Conservation (phyloP, 2,888 invertebrate genomes). For the Meta bourneti region DNA sequence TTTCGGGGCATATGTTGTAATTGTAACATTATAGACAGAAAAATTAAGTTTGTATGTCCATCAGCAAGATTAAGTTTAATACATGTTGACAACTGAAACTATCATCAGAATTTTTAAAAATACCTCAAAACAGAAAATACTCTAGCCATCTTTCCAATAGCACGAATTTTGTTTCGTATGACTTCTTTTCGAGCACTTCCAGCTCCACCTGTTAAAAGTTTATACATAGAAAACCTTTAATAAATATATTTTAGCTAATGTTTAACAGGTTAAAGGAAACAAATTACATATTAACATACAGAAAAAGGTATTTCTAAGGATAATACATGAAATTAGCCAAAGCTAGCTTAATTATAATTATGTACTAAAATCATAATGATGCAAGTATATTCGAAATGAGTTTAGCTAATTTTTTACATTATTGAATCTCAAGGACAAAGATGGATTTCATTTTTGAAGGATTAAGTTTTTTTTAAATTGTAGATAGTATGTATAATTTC, state of each 20-base stretch:
- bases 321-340: background rate
- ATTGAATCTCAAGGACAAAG: background rate
- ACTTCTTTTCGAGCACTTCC: conserved; percentile 98
- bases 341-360: background rate
- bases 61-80: background rate
- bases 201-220: conserved; percentile 84
- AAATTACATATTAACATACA: background rate
- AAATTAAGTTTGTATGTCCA: background rate
- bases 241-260: background rate
- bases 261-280: too few species aligned
- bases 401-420: background rate
- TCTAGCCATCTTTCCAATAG: conserved; percentile 99
- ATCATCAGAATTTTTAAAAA: background rate
- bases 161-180: conserved; percentile 99
- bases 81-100: background rate
- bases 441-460: background rate
- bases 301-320: too few species aligned
- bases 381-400: background rate
- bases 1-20: background rate
- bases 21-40: background rate
- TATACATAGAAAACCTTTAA: background rate
- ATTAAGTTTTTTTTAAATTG: too few species aligned
- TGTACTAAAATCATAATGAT: too few species aligned
- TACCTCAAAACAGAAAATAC: conserved; percentile 99
- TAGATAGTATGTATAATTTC: too few species aligned